Conservation (phyloP, 2,888 invertebrate genomes). For the Dione juno region DNA sequence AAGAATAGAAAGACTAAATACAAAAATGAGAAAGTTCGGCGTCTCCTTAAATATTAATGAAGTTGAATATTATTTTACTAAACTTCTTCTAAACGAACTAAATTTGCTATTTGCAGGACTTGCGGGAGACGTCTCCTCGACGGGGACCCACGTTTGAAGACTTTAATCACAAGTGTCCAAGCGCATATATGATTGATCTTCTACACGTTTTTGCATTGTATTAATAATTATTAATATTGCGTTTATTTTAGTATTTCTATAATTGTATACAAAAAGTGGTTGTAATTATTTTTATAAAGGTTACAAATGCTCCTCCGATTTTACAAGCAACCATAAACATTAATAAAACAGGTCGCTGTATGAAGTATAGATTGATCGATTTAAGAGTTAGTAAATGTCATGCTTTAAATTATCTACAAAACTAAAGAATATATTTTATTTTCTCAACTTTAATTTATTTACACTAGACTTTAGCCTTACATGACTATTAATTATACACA, state of each 20-base stretch:
- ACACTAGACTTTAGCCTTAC: no score
- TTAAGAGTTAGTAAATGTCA: no score
- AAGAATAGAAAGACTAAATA: not conserved
- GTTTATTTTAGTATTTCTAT: constrained; percentile 3
- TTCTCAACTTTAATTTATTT: no score
- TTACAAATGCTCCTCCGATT: not conserved
- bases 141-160: not conserved
- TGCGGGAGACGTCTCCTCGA: not conserved
- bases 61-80: not conserved
- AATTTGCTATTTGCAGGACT: constrained; percentile 3
- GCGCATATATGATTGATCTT: not conserved
- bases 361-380: no score
- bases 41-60: not conserved
- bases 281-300: no score
- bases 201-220: no score
- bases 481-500: no score
- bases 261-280: not conserved
- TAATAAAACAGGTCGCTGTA: no score
- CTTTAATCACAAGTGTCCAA: not conserved
- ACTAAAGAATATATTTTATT: no score
- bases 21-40: not conserved
- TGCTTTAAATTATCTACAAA: no score
- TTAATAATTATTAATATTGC: not conserved
- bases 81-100: not conserved
- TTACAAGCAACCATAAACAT: no score